These are phyloP conservation scores for Spea hammondii DNA, from an alignment of 2,797 vertebrate genomes.

Conservation along the genomic window DNA sequence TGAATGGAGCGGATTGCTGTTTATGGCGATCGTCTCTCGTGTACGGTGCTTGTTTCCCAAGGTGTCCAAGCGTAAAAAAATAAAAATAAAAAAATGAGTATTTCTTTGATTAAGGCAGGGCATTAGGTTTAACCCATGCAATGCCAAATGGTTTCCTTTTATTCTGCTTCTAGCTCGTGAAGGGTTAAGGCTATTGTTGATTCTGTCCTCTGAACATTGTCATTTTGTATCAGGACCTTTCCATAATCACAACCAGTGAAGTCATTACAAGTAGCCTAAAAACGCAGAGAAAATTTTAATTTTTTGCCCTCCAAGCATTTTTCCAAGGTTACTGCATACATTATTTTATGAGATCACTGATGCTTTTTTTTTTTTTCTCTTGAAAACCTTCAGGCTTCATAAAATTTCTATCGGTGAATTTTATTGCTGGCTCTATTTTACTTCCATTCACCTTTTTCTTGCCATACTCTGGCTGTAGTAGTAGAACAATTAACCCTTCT, in stretches of 20 bases:
- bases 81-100: not conserved
- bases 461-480: not conserved
- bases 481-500: not conserved
- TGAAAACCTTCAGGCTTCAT: slow-evolving; percentile 11
- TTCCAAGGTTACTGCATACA: slow-evolving; percentile 10
- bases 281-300: not conserved
- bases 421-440: not conserved
- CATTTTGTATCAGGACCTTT: not conserved
- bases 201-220: not conserved
- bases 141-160: not conserved
- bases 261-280: not conserved
- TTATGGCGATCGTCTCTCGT: slow-evolving; percentile 24
- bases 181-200: not conserved
- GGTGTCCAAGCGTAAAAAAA: slow-evolving; percentile 20
- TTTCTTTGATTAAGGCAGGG: slow-evolving; percentile 28
- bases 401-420: slow-evolving; percentile 1
- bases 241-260: not conserved
- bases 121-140: slow-evolving; percentile 3
- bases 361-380: slow-evolving; percentile 12
- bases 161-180: too few relatives aligned
- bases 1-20: slow-evolving; percentile 22
- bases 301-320: slow-evolving; percentile 5
- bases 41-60: slow-evolving; percentile 31
- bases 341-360: slow-evolving; percentile 9
- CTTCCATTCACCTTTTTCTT: not conserved